Conservation (phyloP, 2,113 vertebrate species). For the Holacanthus passer region DNA sequence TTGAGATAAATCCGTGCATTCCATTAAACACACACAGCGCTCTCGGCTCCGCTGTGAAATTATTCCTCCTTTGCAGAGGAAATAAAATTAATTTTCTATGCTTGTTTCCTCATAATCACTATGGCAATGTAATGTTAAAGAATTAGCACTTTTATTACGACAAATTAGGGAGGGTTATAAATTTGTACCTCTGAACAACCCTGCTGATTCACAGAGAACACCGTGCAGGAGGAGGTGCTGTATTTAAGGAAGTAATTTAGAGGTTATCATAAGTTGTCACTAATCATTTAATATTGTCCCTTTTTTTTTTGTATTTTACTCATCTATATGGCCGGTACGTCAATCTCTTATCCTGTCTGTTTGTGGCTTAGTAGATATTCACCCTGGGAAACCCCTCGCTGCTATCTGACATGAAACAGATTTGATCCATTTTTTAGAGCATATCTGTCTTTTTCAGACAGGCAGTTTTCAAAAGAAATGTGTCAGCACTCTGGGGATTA, state of each 20-base stretch:
- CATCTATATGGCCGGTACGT: constrained; percentile 38
- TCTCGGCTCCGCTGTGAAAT: constrained; percentile 34
- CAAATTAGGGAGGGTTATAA: constrained; percentile 11
- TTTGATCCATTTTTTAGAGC: constrained; percentile 70
- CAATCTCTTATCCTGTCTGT: constrained; percentile 70
- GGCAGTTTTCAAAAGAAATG: constrained; percentile 70
- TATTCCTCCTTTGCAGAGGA: constrained; percentile 21
- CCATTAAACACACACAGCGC: constrained; percentile 58
- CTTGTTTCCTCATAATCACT: constrained; percentile 28
- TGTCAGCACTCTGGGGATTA: constrained; percentile 78
- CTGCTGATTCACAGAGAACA: background rate
- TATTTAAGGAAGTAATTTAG: constrained; percentile 45
- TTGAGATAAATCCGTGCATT: constrained; percentile 60
- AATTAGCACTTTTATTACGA: constrained; percentile 36
- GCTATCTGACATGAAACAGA: constrained; percentile 76
- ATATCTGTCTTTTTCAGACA: constrained; percentile 75
- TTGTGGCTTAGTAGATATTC: constrained; percentile 70
- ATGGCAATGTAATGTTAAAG: constrained; percentile 8
- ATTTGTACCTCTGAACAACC: background rate
- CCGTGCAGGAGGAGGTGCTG: background rate
- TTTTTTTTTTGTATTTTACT: constrained; percentile 39
- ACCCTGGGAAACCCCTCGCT: constrained; percentile 45
- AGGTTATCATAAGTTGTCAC: constrained; percentile 53
- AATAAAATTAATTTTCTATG: constrained; percentile 29
- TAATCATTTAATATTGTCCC: constrained; percentile 46